Evolutionary conservation across 2,113 vertebrate genomes (phyloP), one percentile per base, ranked within the genome.

Genomic region (Cyphomyrus plagiostoma): DNA sequence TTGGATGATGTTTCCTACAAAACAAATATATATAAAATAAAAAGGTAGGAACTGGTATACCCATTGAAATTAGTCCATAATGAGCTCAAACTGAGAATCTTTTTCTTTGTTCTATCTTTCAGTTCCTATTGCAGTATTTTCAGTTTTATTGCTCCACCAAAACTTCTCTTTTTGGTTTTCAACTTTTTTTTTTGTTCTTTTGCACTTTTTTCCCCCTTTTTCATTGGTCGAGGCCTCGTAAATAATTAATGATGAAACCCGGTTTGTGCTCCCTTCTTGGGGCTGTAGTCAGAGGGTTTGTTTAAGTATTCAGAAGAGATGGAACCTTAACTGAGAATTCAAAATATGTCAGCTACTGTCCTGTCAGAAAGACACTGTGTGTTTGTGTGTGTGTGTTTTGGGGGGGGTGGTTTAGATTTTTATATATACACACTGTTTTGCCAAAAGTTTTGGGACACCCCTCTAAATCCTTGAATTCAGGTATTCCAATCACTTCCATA

Each of bases 171-270:
- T n/a, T 50, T 23, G 3, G 11, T n/a, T 86, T 42, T 86, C 83
- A 85, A n/a, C 21, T 84, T 10, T 50, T 48, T 49, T 85, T 13
- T 50, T 49, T 50, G 7, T 86, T 50, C 45, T 49, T 6, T 83
- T 83, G 21, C 46, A 15, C 46, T 42, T 42, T n/a, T 15, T 53
- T 30, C 2, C 2, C 46, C 46, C 39, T 39, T 35, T 90, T 88
- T 90, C 80, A 87, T 88, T 70, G 52, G 86, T n/a, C n/a, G 62
- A 58, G 52, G 86, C 89, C 19, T 87, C 42, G 58, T 90, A n/a
- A 88, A 53, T 90, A 88, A 90, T 90, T 50, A n/a, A 86, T 26
- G 45, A 46, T 30, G 83, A 56, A 83, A 62, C 70, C 23, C 15
- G 13, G n/a, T 52, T 26, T 86, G 5, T 56, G 11, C 35, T 39